Evolutionary conservation across 2,888 invertebrate species (phyloP).

Genomic region (Epirrhoe tristata): DNA sequence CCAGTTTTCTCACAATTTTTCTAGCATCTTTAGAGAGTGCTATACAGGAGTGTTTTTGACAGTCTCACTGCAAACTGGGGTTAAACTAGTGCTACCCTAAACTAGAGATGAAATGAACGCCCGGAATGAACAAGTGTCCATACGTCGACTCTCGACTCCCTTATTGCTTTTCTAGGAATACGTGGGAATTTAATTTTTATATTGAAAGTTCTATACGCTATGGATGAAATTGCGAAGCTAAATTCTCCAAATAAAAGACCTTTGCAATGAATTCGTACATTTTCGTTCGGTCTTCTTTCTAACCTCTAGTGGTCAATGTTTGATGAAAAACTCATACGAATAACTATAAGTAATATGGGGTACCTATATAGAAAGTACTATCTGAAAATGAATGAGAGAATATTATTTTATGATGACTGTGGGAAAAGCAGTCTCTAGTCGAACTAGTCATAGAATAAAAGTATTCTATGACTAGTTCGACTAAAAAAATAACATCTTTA

Average conservation of each 20-base stretch:
- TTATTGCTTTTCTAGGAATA: slow-evolving; percentile 32
- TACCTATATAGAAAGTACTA: not conserved
- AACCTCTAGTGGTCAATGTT: slow-evolving; percentile 1
- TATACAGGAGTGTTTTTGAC: too few species aligned
- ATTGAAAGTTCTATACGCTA: slow-evolving; percentile 17
- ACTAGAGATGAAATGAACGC: slow-evolving; percentile 30
- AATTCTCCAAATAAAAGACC: not conserved
- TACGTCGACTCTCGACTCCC: slow-evolving; percentile 29
- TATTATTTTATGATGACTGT: not conserved
- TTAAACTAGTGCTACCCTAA: slow-evolving; percentile 5
- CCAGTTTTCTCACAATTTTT: too few species aligned
- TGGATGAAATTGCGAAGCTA: not conserved
- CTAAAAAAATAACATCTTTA: too few species aligned
- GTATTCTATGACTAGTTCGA: too few species aligned
- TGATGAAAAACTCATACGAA: not conserved
- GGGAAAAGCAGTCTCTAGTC: too few species aligned
- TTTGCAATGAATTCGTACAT: not conserved
- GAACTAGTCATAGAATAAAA: too few species aligned
- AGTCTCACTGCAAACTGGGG: too few species aligned
- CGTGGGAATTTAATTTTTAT: slow-evolving; percentile 29
- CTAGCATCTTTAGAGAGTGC: too few species aligned
- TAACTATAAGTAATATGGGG: not conserved
- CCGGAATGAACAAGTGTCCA: slow-evolving; percentile 36
- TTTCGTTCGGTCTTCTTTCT: not conserved
- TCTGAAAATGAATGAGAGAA: not conserved